Conservation (phyloP, 2,113 vertebrate genomes). For the Lasiurus borealis region DNA sequence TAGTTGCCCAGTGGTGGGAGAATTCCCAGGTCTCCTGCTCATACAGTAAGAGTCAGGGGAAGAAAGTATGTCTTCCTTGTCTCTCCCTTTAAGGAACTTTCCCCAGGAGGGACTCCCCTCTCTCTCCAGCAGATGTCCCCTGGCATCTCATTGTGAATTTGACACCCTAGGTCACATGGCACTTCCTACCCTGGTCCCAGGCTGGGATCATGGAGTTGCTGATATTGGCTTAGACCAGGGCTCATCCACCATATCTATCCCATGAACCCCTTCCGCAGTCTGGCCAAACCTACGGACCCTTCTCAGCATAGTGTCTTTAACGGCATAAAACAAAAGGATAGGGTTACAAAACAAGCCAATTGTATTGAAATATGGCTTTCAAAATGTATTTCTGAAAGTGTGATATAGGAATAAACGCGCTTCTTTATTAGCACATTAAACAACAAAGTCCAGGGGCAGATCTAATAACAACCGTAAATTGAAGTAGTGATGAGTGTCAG, state of each 20-base stretch:
- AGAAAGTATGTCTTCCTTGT: not conserved
- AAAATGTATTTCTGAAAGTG: slow-evolving; percentile 35
- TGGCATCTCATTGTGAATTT: not conserved
- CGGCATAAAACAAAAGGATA: not conserved
- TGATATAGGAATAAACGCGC: not conserved
- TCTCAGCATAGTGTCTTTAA: slow-evolving; percentile 13
- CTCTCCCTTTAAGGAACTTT: not conserved
- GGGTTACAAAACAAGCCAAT: slow-evolving; percentile 29
- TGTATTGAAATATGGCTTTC: slow-evolving; percentile 40
- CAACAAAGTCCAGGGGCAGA: not conserved
- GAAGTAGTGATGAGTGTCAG: not conserved
- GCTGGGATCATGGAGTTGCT: not conserved
- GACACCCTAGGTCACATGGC: not conserved
- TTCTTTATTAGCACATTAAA: slow-evolving; percentile 49
- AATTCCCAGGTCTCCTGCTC: not conserved
- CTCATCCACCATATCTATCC: not conserved
- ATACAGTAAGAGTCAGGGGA: not conserved
- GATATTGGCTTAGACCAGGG: not conserved
- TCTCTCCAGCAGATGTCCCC: not conserved
- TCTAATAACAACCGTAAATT: slow-evolving; percentile 24
- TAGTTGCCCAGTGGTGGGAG: not conserved
- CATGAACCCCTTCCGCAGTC: not conserved
- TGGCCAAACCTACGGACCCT: not conserved
- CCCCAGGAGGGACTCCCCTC: not conserved
- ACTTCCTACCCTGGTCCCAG: not conserved